Evolutionary conservation across 2,888 invertebrate genomes (phyloP), one percentile per base, ranked within the genome.

Genomic region (Acleris holmiana): DNA sequence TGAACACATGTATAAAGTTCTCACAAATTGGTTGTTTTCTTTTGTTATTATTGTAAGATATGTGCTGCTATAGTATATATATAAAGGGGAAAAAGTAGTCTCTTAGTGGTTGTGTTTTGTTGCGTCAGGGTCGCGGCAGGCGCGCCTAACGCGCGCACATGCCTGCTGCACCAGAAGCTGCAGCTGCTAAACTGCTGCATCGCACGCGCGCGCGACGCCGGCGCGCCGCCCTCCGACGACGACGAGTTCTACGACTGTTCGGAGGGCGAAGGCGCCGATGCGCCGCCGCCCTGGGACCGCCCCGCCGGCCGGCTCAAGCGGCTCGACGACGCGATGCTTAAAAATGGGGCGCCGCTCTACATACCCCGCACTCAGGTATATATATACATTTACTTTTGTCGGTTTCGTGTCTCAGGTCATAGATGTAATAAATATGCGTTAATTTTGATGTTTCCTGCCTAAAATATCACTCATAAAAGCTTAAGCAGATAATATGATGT

Each of bases 121-220:
- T 93, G 88, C 41, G 17, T 23, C 93, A 98, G 97, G 73, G 93
- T 98, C 66, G 94, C 95, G n/a, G 88, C 94, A 53, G 98, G 97
- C 13, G 94, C 95, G 72, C 99, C 99, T 0, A 98, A 98, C 84
- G 95, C 97, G 48, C 95, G 97, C 66, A 96, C 97, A 7, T 98
- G 98, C 82, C 93, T 99, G 49, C 93, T 99, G 15, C 97, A 99
- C 87, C 99, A 99, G 88, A 99, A 99, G 84, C 93, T 99, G 48
- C 98, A 98, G 91, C 95, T 97, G 93, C 86, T 97, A 46, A 97
- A 97, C 78, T 95, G 96, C 78, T 97, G 97, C 84, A 95, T 97
- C 71, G 94, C 94, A 68, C 93, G 95, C 85, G 75, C 93, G 88
- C 47, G 72, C 1, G 84, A 79, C 17, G 77, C 80, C 44, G 44